Base-by-base conservation (phyloP, 2,888 invertebrate genomes). In the Pardosa pseudoannulata region DNA sequence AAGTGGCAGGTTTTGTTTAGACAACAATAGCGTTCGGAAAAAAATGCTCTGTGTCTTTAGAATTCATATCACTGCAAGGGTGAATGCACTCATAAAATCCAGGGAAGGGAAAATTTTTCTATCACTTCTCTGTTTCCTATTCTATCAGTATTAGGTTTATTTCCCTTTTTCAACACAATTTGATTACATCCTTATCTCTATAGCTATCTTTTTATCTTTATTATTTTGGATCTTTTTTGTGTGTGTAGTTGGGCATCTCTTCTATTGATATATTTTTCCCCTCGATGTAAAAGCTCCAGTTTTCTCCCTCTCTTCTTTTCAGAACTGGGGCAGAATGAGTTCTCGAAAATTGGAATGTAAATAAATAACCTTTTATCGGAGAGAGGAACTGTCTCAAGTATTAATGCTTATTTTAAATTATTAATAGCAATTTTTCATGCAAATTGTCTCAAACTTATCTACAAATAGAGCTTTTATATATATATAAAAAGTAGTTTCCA, bases 131-230 rank as follows among this genome's bases (percentile, higher is more conserved):
- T 46, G 2, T 46, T 46, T 16, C 46, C 46, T 16, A 46, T 46
- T 46, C 16, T 16, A 46, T 46, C 46, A 16, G 13, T 46, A 46
- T 46, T 46, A 46, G 46, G 46, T 46, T 46, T 46, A 46, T 46
- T 46, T 46, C 46, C 46, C 46, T 9, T 46, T 7, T 46, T 46
- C 46, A 13, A 46, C 46, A 46, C 46, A 46, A 46, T 46, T 46
- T 46, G 46, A 46, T 46, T 46, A 46, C 46, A 46, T 36, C 46
- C 46, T 46, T 46, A 46, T 46, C 46, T 46, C 46, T 46, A 46
- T 46, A 2, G 46, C 46, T 46, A 46, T 46, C 46, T 46, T 46
- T 46, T 46, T 46, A 46, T 46, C 46, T 46, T 46, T 16, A 46
- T 46, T 46, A 46, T 46, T 46, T 46, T 16, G 9, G 2, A 2